Evolutionary conservation across 2,113 vertebrate genomes (phyloP).

Genomic region (Cyprinus carpio): DNA sequence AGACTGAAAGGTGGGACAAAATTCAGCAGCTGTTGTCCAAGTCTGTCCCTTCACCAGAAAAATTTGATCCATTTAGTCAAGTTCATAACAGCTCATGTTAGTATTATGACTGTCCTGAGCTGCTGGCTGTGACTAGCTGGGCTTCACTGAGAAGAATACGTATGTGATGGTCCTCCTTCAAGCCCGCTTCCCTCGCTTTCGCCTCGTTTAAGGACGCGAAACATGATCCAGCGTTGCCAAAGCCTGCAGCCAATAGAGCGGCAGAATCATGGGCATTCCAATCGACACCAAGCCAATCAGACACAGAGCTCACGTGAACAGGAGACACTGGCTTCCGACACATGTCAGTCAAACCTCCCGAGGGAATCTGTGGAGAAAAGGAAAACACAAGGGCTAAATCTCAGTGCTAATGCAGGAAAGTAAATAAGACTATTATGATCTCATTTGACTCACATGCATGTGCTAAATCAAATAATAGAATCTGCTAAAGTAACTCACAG

Average conservation of each 20-base stretch:
- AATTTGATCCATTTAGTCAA: neutral
- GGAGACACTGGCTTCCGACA: constrained; percentile 85
- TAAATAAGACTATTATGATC: neutral
- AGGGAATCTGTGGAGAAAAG: constrained; percentile 83
- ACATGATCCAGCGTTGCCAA: constrained; percentile 83
- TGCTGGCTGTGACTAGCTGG: constrained; percentile 74
- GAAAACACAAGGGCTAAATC: neutral
- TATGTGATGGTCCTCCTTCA: constrained; percentile 87
- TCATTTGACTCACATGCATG: neutral
- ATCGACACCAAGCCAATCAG: constrained; percentile 92
- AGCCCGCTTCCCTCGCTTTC: constrained; percentile 82
- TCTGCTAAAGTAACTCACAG: constrained; percentile 77
- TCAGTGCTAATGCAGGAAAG: neutral
- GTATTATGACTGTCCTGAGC: constrained; percentile 60
- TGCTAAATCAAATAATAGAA: neutral
- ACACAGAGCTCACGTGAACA: constrained; percentile 79
- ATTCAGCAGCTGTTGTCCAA: constrained; percentile 23
- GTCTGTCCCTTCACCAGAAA: neutral
- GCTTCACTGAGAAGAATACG: constrained; percentile 86
- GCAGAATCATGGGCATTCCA: constrained; percentile 88
- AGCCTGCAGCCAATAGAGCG: constrained; percentile 79
- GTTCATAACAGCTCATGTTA: neutral
- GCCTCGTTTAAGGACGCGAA: constrained; percentile 86
- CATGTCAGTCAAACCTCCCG: constrained; percentile 90
- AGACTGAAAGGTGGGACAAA: neutral